A percentile compares a stretch with the other conserved stretches of the same genome.
Conservation (phyloP, 2,113 vertebrate species). For the Corydoras maculifer region DNA sequence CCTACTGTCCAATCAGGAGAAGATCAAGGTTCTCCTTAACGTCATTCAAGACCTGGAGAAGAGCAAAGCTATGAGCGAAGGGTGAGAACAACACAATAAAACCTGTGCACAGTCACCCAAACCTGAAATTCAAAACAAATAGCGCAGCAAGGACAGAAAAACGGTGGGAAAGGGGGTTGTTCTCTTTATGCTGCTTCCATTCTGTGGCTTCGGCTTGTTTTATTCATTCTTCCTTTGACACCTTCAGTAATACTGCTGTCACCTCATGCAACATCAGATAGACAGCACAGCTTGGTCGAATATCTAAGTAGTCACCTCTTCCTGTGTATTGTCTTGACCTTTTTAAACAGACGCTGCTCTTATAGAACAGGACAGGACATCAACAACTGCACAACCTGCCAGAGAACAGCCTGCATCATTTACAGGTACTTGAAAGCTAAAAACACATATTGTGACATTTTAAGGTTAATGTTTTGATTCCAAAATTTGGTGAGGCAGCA, state of each 20-base stretch:
- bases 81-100: constrained; percentile 63
- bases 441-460: too few species aligned
- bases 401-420: constrained; percentile 97
- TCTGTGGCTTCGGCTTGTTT: background rate
- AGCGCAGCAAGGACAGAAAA: too few species aligned
- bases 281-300: too few species aligned
- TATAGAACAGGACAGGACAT: constrained; percentile 97
- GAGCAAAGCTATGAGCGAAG: constrained; percentile 91
- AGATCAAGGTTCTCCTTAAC: constrained; percentile 97
- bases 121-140: too few species aligned
- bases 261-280: too few species aligned
- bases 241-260: constrained; percentile 13
- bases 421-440: constrained; percentile 80
- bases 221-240: constrained; percentile 1
- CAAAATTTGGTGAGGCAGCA: too few species aligned
- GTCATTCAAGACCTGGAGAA: constrained; percentile 98
- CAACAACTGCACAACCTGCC: constrained; percentile 94
- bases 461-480: too few species aligned
- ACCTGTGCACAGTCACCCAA: too few species aligned
- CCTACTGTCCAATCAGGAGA: constrained; percentile 90
- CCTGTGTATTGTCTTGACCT: constrained; percentile 41
- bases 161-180: too few species aligned
- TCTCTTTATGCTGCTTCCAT: too few species aligned
- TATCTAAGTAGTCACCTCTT: background rate
- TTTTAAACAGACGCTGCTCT: constrained; percentile 81